Conservation (phyloP, 2,888 invertebrate species). For the Oxytorus armatus region DNA sequence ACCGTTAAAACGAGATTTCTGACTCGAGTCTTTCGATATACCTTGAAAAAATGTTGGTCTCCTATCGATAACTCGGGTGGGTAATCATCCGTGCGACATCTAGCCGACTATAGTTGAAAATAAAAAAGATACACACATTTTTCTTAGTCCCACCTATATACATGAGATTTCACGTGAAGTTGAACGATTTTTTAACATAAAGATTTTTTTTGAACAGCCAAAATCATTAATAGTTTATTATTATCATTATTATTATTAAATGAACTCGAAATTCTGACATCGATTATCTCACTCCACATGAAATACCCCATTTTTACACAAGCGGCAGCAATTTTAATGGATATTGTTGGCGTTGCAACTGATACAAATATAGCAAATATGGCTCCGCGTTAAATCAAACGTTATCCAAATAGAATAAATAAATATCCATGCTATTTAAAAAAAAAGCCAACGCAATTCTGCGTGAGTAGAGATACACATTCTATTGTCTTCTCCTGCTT, state of each 20-base stretch:
- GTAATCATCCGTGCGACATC: neutral
- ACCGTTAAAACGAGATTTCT: neutral
- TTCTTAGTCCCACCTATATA: too few species aligned
- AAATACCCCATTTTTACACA: too few species aligned
- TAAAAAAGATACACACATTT: neutral
- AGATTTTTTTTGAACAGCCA: neutral
- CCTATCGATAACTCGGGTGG: neutral
- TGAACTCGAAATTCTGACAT: too few species aligned
- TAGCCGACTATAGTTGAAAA: neutral
- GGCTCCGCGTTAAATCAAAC: neutral
- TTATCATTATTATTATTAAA: too few species aligned
- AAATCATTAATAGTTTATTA: too few species aligned
- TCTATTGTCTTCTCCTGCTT: neutral
- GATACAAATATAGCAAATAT: too few species aligned
- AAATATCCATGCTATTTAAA: slow-evolving; percentile 16
- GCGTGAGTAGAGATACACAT: slow-evolving; percentile 12
- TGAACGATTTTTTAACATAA: neutral
- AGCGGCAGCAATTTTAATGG: too few species aligned
- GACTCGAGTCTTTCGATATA: neutral
- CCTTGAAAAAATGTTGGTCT: neutral
- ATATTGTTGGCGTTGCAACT: too few species aligned
- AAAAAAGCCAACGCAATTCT: neutral
- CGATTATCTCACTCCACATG: too few species aligned
- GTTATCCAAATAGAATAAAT: slow-evolving; percentile 8
- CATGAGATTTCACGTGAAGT: too few species aligned